Evolutionary conservation across 2,888 invertebrate genomes (phyloP).

Genomic region (Gymnoscelis rufifasciata): DNA sequence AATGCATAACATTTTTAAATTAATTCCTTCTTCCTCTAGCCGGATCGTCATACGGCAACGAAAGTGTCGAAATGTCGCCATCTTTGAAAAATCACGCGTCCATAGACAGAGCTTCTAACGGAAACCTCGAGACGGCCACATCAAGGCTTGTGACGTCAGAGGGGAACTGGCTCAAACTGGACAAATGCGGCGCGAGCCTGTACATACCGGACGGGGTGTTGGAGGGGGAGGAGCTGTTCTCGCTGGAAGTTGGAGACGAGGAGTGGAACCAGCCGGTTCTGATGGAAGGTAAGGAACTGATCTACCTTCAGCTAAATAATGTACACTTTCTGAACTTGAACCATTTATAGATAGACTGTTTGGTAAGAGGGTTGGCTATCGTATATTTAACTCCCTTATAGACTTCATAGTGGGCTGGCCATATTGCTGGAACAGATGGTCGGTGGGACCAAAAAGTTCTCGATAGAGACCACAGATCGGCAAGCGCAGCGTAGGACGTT

Average conservation of each 20-base stretch:
- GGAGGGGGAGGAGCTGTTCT: slow-evolving; percentile 90
- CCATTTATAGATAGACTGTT: no score
- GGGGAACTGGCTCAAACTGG: slow-evolving; percentile 82
- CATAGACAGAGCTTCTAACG: slow-evolving; percentile 51
- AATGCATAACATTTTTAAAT: no score
- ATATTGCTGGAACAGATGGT: no score
- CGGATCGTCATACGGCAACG: slow-evolving; percentile 70
- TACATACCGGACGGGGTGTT: slow-evolving; percentile 94
- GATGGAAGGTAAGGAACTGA: slow-evolving; percentile 83
- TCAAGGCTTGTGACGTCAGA: slow-evolving; percentile 76
- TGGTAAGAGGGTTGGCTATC: no score
- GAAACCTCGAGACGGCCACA: slow-evolving; percentile 56
- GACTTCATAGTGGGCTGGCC: no score
- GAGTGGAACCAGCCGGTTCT: slow-evolving; percentile 92
- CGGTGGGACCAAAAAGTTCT: no score
- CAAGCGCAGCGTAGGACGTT: no score
- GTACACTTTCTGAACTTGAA: no score
- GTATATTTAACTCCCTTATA: no score
- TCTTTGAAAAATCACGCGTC: slow-evolving; percentile 69
- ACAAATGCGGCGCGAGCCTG: slow-evolving; percentile 88
- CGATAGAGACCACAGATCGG: no score
- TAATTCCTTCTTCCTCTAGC: slow-evolving; percentile 36
- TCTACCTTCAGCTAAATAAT: no score
- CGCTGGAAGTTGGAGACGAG: slow-evolving; percentile 92
- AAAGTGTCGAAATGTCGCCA: slow-evolving; percentile 72